These are phyloP conservation scores for Glomeris marginata DNA, from an alignment of 2,888 invertebrate genomes.

Conservation along the genomic window DNA sequence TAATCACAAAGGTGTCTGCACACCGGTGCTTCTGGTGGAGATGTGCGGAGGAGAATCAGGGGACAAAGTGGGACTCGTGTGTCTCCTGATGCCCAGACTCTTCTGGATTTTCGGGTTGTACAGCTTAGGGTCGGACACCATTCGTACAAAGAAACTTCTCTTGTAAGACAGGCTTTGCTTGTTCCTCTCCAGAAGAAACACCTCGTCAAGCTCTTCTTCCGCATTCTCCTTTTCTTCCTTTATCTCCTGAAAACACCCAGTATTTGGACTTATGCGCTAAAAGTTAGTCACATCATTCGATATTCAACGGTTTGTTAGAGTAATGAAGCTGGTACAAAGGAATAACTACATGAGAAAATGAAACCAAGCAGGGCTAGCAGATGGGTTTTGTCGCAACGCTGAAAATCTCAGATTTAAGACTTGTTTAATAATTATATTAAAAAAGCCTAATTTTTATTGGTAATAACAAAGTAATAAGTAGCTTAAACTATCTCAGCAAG, in stretches of 20 bases:
- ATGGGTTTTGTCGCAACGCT: too few relatives aligned
- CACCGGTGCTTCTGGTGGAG: constrained; percentile 12
- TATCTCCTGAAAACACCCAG: background rate
- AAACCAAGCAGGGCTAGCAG: background rate
- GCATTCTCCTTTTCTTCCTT: constrained; percentile 21
- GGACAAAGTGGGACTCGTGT: constrained; percentile 13
- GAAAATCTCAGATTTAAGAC: too few relatives aligned
- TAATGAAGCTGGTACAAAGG: background rate
- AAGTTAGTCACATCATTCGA: background rate
- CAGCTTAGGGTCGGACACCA: constrained; percentile 95
- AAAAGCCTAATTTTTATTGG: too few relatives aligned
- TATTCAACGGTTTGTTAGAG: background rate
- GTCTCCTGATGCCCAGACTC: constrained; percentile 37
- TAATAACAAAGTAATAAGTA: too few relatives aligned
- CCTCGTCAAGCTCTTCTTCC: constrained; percentile 23
- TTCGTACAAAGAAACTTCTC: constrained; percentile 89
- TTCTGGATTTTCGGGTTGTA: constrained; percentile 82
- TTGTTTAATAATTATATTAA: too few relatives aligned
- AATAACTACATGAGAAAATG: background rate
- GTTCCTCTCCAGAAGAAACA: constrained; percentile 31
- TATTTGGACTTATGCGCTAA: background rate
- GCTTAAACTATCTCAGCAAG: too few relatives aligned
- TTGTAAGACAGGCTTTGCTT: constrained; percentile 74
- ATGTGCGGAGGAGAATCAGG: constrained; percentile 9
- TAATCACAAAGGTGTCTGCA: constrained; percentile 14